These are phyloP conservation scores for Phyllostomus hastatus DNA, from an alignment of 2,113 vertebrate species.

Conservation along the genomic window DNA sequence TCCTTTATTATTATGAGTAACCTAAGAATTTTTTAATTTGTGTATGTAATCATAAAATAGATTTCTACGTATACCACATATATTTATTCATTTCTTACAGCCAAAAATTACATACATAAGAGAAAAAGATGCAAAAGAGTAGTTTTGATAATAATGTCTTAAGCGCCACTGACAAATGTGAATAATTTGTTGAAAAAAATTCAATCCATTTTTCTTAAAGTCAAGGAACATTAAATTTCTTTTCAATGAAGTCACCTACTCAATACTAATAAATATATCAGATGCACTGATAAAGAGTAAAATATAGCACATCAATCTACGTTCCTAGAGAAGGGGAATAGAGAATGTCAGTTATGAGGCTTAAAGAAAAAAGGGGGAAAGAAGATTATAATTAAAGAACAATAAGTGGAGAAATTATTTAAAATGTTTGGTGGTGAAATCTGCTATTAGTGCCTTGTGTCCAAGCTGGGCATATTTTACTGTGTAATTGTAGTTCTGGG, in stretches of 20 bases:
- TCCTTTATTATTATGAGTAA: neutral
- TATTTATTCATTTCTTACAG: neutral
- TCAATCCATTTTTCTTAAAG: constrained; percentile 14
- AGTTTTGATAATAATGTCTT: constrained; percentile 18
- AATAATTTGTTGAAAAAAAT: neutral
- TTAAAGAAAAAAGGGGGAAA: neutral
- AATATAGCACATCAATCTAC: neutral
- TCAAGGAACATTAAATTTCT: constrained; percentile 7
- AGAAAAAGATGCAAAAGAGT: neutral
- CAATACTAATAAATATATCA: neutral
- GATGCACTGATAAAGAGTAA: neutral
- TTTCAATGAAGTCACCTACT: neutral
- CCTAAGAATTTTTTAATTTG: neutral
- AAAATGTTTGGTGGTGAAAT: neutral
- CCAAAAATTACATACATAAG: neutral
- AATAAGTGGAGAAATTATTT: neutral
- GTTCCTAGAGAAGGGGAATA: neutral
- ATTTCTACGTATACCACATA: neutral
- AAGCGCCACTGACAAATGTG: neutral
- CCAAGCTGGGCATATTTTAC: neutral
- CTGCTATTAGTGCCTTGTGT: neutral
- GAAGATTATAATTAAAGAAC: neutral
- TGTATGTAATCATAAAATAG: neutral
- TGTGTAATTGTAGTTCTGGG: neutral
- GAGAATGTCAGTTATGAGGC: neutral